Evolutionary conservation across 2,888 invertebrate genomes (phyloP).

Genomic region (Dascillus cervinus): DNA sequence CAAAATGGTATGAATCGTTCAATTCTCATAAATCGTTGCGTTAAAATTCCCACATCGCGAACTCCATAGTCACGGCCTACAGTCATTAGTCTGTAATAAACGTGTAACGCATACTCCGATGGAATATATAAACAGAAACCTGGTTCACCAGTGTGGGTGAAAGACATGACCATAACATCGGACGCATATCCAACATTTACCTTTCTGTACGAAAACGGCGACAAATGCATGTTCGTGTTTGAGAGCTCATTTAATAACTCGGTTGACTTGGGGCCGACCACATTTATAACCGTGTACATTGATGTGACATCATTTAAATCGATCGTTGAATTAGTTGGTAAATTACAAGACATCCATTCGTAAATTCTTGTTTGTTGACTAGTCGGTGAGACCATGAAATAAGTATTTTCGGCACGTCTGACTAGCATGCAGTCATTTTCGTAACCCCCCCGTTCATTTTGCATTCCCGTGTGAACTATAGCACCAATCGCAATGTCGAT

Average conservation of each 20-base stretch:
- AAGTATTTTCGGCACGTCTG: slow-evolving; percentile 53
- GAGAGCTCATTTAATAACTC: slow-evolving; percentile 57
- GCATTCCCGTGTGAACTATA: slow-evolving; percentile 64
- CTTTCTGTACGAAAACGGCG: slow-evolving; percentile 59
- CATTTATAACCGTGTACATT: slow-evolving; percentile 64
- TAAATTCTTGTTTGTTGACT: slow-evolving; percentile 66
- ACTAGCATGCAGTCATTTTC: slow-evolving; percentile 69
- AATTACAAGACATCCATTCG: slow-evolving; percentile 60
- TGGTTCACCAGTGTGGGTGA: slow-evolving; percentile 65
- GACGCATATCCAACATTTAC: slow-evolving; percentile 62
- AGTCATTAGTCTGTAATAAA: slow-evolving; percentile 60
- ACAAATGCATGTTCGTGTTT: slow-evolving; percentile 53
- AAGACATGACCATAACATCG: slow-evolving; percentile 61
- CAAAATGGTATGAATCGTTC: slow-evolving; percentile 67
- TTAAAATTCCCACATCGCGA: slow-evolving; percentile 59
- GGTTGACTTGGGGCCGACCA: slow-evolving; percentile 61
- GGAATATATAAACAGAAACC: slow-evolving; percentile 64
- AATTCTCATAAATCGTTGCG: slow-evolving; percentile 58
- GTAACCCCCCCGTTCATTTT: slow-evolving; percentile 61
- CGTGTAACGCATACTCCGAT: slow-evolving; percentile 66
- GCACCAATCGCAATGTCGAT: slow-evolving; percentile 56
- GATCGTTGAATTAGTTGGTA: slow-evolving; percentile 45
- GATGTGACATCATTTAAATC: slow-evolving; percentile 61
- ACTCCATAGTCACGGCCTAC: slow-evolving; percentile 60
- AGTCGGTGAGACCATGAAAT: slow-evolving; percentile 72